These are phyloP conservation scores for rabbit (Oryctolagus cuniculus) DNA, from an alignment of 2,113 vertebrate genomes.

Conservation along the genomic window mOryCun1.1 NC_091435.1:61741001-61741500, in stretches of 20 bases:
- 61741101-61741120: not conserved
- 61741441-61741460: too few species aligned
- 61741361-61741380: not conserved
- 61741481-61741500: too few species aligned
- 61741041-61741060: not conserved
- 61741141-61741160: not conserved
- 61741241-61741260: not conserved
- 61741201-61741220: not conserved
- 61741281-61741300: not conserved
- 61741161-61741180: not conserved
- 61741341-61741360: not conserved
- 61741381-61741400: too few species aligned
- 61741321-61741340: not conserved
- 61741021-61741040: not conserved
- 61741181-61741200: not conserved
- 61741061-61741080: not conserved
- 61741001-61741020: not conserved
- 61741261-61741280: not conserved
- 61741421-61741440: too few species aligned
- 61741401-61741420: too few species aligned
- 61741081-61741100: not conserved
- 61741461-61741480: too few species aligned
- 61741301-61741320: not conserved
- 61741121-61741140: not conserved
- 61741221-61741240: not conserved